phyloP scores from a whole-genome alignment of 2,888 invertebrate species.

The Toxonevra muliebris region DNA sequence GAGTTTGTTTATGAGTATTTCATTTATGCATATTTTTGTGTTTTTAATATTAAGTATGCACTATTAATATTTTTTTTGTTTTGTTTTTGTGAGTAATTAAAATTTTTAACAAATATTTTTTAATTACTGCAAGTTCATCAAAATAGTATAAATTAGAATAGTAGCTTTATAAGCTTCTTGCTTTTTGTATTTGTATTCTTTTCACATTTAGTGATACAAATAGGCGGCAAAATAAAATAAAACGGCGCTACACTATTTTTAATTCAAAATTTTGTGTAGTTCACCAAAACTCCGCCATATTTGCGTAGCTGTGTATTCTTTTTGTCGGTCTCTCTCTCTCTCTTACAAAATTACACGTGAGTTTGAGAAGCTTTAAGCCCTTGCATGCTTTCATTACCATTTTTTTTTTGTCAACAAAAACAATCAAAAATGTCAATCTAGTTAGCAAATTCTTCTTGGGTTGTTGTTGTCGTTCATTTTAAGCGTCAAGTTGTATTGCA shows the following conservation, averaged over 20 bases:
- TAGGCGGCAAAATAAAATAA: constrained; percentile 54
- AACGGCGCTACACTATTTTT: constrained; percentile 45
- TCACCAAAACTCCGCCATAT: constrained; percentile 56
- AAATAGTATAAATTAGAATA: too few species aligned
- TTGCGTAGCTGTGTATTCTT: constrained; percentile 24
- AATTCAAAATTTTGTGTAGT: constrained; percentile 39
- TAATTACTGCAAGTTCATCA: constrained; percentile 14
- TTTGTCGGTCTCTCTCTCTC: constrained; percentile 12
- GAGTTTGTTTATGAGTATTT: neutral
- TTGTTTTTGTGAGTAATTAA: constrained; percentile 5
- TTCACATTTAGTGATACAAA: constrained; percentile 36
- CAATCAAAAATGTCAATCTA: too few species aligned
- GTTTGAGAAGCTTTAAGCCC: constrained; percentile 27
- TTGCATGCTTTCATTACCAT: constrained; percentile 16
- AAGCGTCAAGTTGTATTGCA: too few species aligned
- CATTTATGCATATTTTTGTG: neutral
- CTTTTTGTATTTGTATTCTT: too few species aligned
- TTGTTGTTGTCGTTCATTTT: too few species aligned
- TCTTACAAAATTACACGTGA: constrained; percentile 9
- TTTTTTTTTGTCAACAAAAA: constrained; percentile 7
- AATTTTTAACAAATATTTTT: constrained; percentile 27
- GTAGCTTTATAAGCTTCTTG: too few species aligned
- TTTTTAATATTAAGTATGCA: neutral
- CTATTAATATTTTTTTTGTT: neutral
- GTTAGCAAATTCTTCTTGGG: too few species aligned